Conservation (phyloP, 2,797 vertebrate species). For the Coregonus ussuriensis region DNA sequence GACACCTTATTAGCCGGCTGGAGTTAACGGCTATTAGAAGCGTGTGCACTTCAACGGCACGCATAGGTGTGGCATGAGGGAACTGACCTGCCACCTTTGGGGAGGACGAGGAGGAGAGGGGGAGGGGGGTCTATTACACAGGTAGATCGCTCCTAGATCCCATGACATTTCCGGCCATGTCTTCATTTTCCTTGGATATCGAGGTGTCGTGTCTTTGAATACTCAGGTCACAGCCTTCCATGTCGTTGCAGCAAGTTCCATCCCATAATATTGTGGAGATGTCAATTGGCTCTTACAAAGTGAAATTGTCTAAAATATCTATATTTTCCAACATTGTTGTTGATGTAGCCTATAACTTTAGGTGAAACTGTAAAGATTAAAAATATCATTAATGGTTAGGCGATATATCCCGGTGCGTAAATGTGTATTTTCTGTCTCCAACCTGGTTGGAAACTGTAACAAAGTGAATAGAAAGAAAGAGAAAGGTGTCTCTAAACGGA, state of each 20-base stretch:
- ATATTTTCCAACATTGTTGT: neutral
- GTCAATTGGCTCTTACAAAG: constrained; percentile 29
- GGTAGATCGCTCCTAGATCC: neutral
- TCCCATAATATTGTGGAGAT: constrained; percentile 31
- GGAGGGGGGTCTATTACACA: constrained; percentile 17
- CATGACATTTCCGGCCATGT: constrained; percentile 26
- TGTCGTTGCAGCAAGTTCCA: neutral
- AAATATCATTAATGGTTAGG: neutral
- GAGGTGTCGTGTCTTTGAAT: neutral
- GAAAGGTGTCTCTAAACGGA: neutral
- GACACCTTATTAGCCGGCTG: constrained; percentile 46
- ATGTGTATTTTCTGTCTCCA: neutral
- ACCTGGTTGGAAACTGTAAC: neutral
- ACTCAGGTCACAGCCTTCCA: neutral
- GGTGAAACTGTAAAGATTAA: neutral
- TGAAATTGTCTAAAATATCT: neutral
- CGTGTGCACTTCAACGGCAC: constrained; percentile 63
- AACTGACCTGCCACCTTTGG: constrained; percentile 17
- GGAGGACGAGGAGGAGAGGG: constrained; percentile 20
- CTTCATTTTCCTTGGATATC: neutral
- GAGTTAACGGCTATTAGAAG: constrained; percentile 28
- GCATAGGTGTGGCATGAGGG: constrained; percentile 35
- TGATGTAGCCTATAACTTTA: neutral
- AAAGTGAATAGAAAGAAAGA: neutral
- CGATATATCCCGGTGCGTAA: neutral